A percentile compares a stretch with the other conserved stretches of the same genome.
These are phyloP conservation scores for Phalangium opilio DNA, from an alignment of 2,888 invertebrate species.

Conservation along the genomic window DNA sequence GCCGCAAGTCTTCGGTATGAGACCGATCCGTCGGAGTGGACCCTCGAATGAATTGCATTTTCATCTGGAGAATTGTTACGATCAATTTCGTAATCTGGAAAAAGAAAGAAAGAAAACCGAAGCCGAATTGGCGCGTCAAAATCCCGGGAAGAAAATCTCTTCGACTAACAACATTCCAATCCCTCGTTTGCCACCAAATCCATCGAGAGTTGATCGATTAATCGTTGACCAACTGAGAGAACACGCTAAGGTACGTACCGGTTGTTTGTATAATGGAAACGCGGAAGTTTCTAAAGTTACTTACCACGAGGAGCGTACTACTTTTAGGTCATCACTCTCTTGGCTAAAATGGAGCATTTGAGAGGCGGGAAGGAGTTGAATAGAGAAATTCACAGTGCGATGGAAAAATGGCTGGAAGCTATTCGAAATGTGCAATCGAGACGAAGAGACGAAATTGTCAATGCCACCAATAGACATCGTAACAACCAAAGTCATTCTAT, in stretches of 20 bases:
- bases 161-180: constrained; percentile 57
- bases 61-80: constrained; percentile 58
- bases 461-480: constrained; percentile 39
- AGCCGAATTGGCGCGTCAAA: constrained; percentile 55
- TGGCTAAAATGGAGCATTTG: constrained; percentile 58
- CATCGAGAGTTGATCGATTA: constrained; percentile 58
- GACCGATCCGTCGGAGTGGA: constrained; percentile 12
- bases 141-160: constrained; percentile 60
- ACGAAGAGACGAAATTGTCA: constrained; percentile 51
- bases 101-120: constrained; percentile 65
- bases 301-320: too few species aligned
- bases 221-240: constrained; percentile 64
- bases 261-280: too few species aligned
- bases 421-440: constrained; percentile 55
- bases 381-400: constrained; percentile 49
- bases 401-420: constrained; percentile 54
- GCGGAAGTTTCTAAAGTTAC: too few species aligned
- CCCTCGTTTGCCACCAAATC: constrained; percentile 58
- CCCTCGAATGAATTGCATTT: constrained; percentile 44
- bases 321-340: constrained; percentile 49
- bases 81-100: constrained; percentile 61
- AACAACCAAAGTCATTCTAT: too few species aligned
- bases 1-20: neutral
- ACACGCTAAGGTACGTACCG: constrained; percentile 45
- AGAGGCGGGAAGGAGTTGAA: constrained; percentile 45